Evolutionary conservation across 2,888 invertebrate genomes (phyloP).

Genomic region (Nebria brevicollis): DNA sequence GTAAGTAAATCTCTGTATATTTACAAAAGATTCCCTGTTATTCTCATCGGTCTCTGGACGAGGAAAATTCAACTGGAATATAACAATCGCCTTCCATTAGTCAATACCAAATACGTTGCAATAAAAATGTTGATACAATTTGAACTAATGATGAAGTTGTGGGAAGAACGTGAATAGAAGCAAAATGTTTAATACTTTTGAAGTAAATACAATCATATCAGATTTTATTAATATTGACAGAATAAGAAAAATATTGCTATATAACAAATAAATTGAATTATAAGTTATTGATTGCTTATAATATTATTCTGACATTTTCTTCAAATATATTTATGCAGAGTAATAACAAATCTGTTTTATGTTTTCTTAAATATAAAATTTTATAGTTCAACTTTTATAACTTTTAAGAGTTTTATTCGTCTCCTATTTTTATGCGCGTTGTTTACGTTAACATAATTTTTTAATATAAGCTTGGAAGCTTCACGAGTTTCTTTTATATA

Average conservation of each 20-base stretch:
- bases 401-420: background rate
- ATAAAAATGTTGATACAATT: background rate
- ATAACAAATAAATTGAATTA: background rate
- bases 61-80: too few species aligned
- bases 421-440: background rate
- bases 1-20: constrained; percentile 66
- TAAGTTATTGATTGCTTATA: background rate
- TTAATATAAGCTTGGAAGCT: background rate
- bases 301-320: background rate
- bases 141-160: background rate
- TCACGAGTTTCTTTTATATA: background rate
- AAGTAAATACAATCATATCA: background rate
- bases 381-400: background rate
- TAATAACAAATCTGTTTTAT: background rate
- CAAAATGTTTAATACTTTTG: background rate
- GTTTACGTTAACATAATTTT: background rate
- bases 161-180: background rate
- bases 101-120: background rate
- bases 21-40: background rate
- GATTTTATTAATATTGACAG: background rate
- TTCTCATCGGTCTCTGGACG: background rate
- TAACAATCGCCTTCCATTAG: background rate
- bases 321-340: background rate
- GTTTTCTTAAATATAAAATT: background rate
- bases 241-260: background rate